Base-by-base conservation (phyloP, 2,888 invertebrate species). In the Aphrophora alni region DNA sequence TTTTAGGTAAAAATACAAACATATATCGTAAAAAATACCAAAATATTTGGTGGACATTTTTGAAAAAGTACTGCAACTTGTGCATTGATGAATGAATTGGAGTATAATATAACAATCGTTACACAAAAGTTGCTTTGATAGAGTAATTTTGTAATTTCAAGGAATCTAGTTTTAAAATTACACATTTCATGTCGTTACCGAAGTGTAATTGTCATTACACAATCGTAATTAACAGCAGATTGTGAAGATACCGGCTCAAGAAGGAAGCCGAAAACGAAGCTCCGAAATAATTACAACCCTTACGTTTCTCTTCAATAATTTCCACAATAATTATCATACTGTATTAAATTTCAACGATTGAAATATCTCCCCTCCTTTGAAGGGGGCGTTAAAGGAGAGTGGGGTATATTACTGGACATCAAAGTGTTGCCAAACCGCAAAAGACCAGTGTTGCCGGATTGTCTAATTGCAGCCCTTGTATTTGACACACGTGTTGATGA, bases 291-390 rank as follows among this genome's bases (percentile, higher is more conserved):
- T 59, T 59, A 59, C 59, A 59, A n/a, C n/a, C 59, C 44, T 17
- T 44, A 14, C 7, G 14, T 17, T n/a, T n/a, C n/a, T n/a, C n/a
- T n/a, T n/a, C n/a, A n/a, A n/a, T 2, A 17, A 5, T 33, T 33
- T 8, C 44, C 3, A 21, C 59, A 59, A 59, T 59, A 59, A 59
- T 59, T 59, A 59, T 59, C 59, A 4, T 8, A 21, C 21, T 21
- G 59, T 59, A 59, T 59, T 59, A 59, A 59, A 59, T 59, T 59
- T 59, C 59, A 21, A 59, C 21, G 59, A 59, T 59, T 59, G 59
- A 59, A 59, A 59, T 59, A 21, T 59, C 59, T n/a, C 21, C 59
- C 59, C 2, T 14, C 21, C 21, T 59, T 21, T 21, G 59, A 21
- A 59, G 33, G 33, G 33, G 33, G 33, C n/a, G n/a, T n/a, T n/a